Conservation (phyloP, 2,113 vertebrate genomes). For the Bufo gargarizans region DNA sequence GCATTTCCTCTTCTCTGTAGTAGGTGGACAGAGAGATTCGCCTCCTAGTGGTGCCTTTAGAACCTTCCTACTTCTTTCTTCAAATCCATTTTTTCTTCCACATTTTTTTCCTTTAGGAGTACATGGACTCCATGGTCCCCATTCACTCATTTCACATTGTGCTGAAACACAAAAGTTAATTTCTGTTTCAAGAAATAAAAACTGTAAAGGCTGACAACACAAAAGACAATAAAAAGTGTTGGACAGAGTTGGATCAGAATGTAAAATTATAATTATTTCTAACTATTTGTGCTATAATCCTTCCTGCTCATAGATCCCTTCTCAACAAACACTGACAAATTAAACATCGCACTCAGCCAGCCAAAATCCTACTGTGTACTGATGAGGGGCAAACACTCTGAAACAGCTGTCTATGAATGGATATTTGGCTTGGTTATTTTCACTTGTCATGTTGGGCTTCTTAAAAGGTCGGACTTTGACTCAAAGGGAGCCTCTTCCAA, state of each 20-base stretch:
- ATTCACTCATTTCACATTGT: slow-evolving; percentile 92
- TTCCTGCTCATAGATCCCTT: too few relatives aligned
- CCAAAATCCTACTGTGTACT: too few relatives aligned
- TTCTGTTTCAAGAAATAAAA: not conserved
- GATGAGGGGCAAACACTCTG: too few relatives aligned
- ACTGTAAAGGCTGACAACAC: not conserved
- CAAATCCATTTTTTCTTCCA: slow-evolving; percentile 90
- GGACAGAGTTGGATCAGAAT: not conserved
- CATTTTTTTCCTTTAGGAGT: slow-evolving; percentile 92
- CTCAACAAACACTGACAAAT: too few relatives aligned
- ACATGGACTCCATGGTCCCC: slow-evolving; percentile 91
- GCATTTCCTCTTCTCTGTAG: slow-evolving; percentile 84
- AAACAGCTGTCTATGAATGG: too few relatives aligned
- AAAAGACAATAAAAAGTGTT: not conserved
- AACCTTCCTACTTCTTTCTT: slow-evolving; percentile 80
- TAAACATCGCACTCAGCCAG: too few relatives aligned
- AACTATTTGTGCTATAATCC: too few relatives aligned
- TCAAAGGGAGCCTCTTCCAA: too few relatives aligned
- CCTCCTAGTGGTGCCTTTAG: slow-evolving; percentile 75
- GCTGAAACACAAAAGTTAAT: slow-evolving; percentile 66
- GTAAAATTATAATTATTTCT: not conserved
- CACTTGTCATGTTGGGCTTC: too few relatives aligned
- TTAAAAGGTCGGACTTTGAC: too few relatives aligned
- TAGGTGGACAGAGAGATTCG: slow-evolving; percentile 74
- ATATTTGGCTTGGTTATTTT: too few relatives aligned